Conservation (phyloP, 2,888 invertebrate species). For the Gastrophysa polygoni region DNA sequence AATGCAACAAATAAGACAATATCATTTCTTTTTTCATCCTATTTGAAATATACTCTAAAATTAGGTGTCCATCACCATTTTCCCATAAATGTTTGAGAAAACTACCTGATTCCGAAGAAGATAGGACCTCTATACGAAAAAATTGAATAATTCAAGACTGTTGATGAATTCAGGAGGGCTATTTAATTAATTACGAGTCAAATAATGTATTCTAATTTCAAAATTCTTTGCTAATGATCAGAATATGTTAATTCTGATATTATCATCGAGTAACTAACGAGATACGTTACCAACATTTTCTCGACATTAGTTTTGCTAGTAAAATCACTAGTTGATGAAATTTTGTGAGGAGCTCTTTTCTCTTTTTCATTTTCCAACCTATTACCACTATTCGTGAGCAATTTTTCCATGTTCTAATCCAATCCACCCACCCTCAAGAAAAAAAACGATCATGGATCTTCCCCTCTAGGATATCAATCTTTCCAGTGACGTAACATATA, state of each 20-base stretch:
- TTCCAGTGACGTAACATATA: slow-evolving; percentile 5
- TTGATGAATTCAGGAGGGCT: neutral
- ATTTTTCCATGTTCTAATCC: neutral
- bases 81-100: neutral
- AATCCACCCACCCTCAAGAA: neutral
- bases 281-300: neutral
- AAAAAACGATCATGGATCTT: neutral
- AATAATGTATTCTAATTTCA: neutral
- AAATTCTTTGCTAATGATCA: neutral
- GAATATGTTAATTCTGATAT: neutral
- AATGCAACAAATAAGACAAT: too few relatives aligned
- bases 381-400: neutral
- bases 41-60: too few relatives aligned
- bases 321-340: neutral
- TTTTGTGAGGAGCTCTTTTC: neutral
- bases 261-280: neutral
- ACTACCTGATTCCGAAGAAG: neutral
- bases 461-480: slow-evolving; percentile 12
- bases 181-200: neutral
- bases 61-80: neutral
- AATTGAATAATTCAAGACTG: neutral
- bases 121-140: neutral
- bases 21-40: too few relatives aligned
- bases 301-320: neutral
- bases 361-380: neutral